A percentile compares a stretch with the other conserved stretches of the same genome.
Conservation (phyloP, 2,113 vertebrate species). For the Myxocyprinus asiaticus region DNA sequence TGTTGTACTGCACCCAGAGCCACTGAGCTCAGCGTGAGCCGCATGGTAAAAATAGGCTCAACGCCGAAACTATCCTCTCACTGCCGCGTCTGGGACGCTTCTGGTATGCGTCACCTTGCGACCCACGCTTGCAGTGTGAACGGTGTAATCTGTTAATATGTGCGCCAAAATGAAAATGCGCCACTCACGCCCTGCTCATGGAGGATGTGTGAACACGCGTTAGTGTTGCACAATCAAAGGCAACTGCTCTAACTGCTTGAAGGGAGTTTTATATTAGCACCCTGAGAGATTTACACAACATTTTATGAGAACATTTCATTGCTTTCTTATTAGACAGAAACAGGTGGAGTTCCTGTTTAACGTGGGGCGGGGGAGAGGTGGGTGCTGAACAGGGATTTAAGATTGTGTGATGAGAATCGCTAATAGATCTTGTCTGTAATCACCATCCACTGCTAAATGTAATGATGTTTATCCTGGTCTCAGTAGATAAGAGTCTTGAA, state of each 20-base stretch:
- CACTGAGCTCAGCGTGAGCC: too few relatives aligned
- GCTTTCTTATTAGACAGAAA: slow-evolving; percentile 57
- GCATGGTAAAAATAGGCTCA: too few relatives aligned
- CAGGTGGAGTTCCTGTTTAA: slow-evolving; percentile 46
- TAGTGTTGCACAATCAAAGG: slow-evolving; percentile 57
- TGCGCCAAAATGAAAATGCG: too few relatives aligned
- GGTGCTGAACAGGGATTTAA: slow-evolving; percentile 28
- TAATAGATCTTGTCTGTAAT: slow-evolving; percentile 50
- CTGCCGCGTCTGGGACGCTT: too few relatives aligned
- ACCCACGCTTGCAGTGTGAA: too few relatives aligned
- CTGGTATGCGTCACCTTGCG: too few relatives aligned
- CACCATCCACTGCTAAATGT: slow-evolving; percentile 21
- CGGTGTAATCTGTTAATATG: too few relatives aligned
- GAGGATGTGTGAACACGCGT: too few relatives aligned
- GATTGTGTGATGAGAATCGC: slow-evolving; percentile 42
- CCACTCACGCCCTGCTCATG: too few relatives aligned
- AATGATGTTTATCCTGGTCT: slow-evolving; percentile 39
- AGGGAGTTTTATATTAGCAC: slow-evolving; percentile 60
- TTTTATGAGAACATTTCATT: slow-evolving; percentile 62
- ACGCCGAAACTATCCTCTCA: too few relatives aligned
- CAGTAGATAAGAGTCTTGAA: slow-evolving; percentile 38
- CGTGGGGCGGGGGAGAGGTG: slow-evolving; percentile 26
- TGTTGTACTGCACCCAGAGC: too few relatives aligned
- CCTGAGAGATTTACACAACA: slow-evolving; percentile 55
- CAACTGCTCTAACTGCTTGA: slow-evolving; percentile 49